These are phyloP conservation scores for Sinella curviseta DNA, from an alignment of 1,140 invertebrate genomes.

Conservation along the genomic window DNA sequence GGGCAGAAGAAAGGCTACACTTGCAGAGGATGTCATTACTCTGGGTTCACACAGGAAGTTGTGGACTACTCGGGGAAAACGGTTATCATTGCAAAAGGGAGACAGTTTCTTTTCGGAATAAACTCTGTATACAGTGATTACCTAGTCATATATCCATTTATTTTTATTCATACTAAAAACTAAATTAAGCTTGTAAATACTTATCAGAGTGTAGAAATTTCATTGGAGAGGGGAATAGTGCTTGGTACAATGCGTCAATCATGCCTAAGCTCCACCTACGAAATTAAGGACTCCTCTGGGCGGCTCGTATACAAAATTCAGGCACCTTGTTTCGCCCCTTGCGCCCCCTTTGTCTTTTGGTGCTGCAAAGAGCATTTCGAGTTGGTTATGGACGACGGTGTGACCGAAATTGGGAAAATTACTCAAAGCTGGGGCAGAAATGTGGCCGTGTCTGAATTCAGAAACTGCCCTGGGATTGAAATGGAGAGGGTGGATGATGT, in stretches of 20 bases:
- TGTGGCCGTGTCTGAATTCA: constrained; percentile 16
- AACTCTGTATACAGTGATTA: no score
- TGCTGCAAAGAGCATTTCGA: constrained; percentile 41
- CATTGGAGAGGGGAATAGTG: background rate
- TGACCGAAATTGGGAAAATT: constrained; percentile 35
- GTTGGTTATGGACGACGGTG: constrained; percentile 34
- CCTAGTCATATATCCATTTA: background rate
- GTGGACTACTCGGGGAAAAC: constrained; percentile 29
- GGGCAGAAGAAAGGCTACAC: constrained; percentile 16
- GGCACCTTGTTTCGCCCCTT: constrained; percentile 39
- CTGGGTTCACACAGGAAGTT: constrained; percentile 31
- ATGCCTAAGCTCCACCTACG: constrained; percentile 27
- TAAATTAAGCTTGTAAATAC: no score
- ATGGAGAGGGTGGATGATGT: constrained; percentile 24
- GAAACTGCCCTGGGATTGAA: constrained; percentile 21
- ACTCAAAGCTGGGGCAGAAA: constrained; percentile 30
- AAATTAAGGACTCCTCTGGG: constrained; percentile 25
- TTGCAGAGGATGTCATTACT: background rate
- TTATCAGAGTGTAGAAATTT: constrained; percentile 25
- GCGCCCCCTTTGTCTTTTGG: constrained; percentile 38
- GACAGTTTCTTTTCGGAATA: constrained; percentile 24
- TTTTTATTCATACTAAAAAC: constrained; percentile 12
- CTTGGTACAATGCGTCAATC: constrained; percentile 35
- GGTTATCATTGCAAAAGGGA: constrained; percentile 28
- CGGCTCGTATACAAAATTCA: constrained; percentile 35